These are phyloP conservation scores for Egretta garzetta DNA, from an alignment of 2,113 vertebrate species.

Conservation along the genomic window DNA sequence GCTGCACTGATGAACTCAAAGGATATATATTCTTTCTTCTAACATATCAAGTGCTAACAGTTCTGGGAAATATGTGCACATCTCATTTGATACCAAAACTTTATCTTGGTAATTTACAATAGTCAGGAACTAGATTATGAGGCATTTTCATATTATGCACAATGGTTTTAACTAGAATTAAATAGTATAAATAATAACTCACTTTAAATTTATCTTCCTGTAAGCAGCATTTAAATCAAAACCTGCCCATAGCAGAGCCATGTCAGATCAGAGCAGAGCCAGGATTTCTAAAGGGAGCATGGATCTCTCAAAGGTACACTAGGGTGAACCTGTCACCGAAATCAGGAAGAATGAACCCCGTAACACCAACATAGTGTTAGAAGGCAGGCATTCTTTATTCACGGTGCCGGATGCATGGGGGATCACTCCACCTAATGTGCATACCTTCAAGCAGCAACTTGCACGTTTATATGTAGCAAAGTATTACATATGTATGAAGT, in stretches of 20 bases:
- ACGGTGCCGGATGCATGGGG: too few species aligned
- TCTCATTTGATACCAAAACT: background rate
- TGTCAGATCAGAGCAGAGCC: too few species aligned
- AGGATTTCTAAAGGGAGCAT: background rate
- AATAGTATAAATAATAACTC: too few species aligned
- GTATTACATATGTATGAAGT: too few species aligned
- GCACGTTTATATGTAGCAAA: too few species aligned
- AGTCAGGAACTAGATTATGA: background rate
- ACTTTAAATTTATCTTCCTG: background rate
- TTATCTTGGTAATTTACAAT: background rate
- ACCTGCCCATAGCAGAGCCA: background rate
- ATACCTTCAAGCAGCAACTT: too few species aligned
- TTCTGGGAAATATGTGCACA: background rate
- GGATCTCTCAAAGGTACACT: background rate
- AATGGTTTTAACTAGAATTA: background rate
- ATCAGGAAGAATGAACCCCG: too few species aligned
- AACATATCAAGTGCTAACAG: background rate
- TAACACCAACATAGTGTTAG: too few species aligned
- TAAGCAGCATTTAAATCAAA: background rate
- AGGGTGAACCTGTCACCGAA: too few species aligned
- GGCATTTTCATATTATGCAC: background rate
- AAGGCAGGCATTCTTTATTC: too few species aligned
- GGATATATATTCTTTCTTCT: background rate
- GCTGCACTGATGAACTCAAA: background rate
- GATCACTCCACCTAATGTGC: too few species aligned